phyloP scores from a whole-genome alignment of 2,888 invertebrate species.

The Synanthedon tipuliformis region DNA sequence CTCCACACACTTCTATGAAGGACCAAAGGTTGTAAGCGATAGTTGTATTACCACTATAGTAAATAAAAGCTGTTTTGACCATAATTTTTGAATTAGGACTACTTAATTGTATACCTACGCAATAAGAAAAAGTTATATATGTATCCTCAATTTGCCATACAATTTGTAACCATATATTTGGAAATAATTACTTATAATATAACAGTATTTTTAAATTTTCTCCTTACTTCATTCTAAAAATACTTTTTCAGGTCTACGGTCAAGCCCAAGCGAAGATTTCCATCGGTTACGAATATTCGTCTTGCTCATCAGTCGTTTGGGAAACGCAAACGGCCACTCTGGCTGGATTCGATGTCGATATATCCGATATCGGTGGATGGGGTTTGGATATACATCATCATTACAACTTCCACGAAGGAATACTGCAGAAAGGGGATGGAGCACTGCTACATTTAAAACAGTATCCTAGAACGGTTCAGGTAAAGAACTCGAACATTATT shows the following conservation, averaged over 20 bases:
- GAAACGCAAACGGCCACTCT: conserved; percentile 93
- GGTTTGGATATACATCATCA: conserved; percentile 98
- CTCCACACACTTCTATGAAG: too few relatives aligned
- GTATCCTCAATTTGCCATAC: too few relatives aligned
- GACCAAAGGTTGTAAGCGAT: too few relatives aligned
- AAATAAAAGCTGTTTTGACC: too few relatives aligned
- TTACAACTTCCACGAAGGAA: conserved; percentile 98
- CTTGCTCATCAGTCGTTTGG: conserved; percentile 91
- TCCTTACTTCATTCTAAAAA: conserved; percentile 14
- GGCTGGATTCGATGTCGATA: conserved; percentile 95
- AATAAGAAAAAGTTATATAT: too few relatives aligned
- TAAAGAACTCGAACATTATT: conserved; percentile 13
- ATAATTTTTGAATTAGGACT: too few relatives aligned
- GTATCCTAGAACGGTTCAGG: conserved; percentile 88
- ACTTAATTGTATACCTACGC: too few relatives aligned
- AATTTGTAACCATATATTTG: not conserved
- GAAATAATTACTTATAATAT: not conserved
- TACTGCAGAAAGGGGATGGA: conserved; percentile 97
- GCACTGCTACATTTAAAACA: conserved; percentile 94
- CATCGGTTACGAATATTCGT: conserved; percentile 94
- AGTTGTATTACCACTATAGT: too few relatives aligned
- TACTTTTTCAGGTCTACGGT: conserved; percentile 74
- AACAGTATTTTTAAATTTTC: not conserved
- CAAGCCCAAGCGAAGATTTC: conserved; percentile 89
- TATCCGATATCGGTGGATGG: conserved; percentile 98